These are phyloP conservation scores for Ursus arctos DNA, from an alignment of 2,113 vertebrate species.

Conservation along the genomic window DNA sequence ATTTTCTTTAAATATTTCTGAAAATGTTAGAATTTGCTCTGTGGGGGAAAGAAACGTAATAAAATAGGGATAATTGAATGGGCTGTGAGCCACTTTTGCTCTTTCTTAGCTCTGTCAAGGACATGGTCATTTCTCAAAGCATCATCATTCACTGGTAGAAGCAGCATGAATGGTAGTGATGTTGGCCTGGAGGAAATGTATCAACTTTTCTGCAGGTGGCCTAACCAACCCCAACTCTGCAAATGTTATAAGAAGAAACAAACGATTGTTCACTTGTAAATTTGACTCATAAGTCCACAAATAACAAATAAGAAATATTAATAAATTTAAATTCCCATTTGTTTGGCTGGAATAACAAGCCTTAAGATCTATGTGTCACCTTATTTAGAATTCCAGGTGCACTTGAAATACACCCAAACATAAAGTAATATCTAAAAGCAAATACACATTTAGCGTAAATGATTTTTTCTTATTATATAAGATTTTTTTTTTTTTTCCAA, in stretches of 20 bases:
- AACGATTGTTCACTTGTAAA: neutral
- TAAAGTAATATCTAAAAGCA: neutral
- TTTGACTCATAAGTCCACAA: neutral
- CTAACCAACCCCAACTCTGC: neutral
- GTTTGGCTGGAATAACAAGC: neutral
- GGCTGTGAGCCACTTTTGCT: neutral
- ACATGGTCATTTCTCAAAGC: neutral
- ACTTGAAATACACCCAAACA: neutral
- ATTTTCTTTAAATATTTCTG: conserved; percentile 2
- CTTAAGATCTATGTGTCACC: neutral
- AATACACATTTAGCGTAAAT: neutral
- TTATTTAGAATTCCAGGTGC: neutral
- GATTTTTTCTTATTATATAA: neutral
- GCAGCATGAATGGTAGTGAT: neutral
- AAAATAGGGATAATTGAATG: neutral
- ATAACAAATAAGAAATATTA: neutral
- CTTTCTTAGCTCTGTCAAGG: neutral
- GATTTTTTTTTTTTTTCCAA: neutral
- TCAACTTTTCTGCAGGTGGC: neutral
- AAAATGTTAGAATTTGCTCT: conserved; percentile 40
- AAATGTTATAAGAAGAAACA: neutral
- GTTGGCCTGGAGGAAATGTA: neutral
- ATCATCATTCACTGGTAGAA: neutral
- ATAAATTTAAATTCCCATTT: neutral
- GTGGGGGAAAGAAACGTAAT: neutral